These are phyloP conservation scores for Thymelicus acteon DNA, from an alignment of 2,888 invertebrate species.

Conservation along the genomic window DNA sequence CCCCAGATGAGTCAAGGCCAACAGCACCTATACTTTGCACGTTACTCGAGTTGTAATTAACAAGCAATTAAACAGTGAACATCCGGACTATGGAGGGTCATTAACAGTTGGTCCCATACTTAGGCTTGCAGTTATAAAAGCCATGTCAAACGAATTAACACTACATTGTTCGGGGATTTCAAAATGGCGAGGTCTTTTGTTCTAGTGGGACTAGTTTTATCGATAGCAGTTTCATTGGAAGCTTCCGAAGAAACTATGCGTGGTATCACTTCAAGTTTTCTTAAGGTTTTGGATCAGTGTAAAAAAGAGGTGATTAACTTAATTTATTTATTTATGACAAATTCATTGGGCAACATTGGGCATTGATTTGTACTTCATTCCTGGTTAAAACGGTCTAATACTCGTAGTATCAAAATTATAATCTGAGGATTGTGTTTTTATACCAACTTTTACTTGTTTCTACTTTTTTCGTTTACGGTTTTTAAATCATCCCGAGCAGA, in stretches of 20 bases:
- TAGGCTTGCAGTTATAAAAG: slow-evolving; percentile 28
- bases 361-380: too few species aligned
- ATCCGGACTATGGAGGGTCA: slow-evolving; percentile 13
- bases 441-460: too few species aligned
- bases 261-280: slow-evolving; percentile 59
- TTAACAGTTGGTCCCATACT: slow-evolving; percentile 15
- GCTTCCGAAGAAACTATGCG: slow-evolving; percentile 59
- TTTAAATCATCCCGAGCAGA: too few species aligned
- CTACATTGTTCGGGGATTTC: not conserved
- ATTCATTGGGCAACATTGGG: too few species aligned
- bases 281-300: slow-evolving; percentile 64
- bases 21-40: not conserved
- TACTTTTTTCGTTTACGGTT: too few species aligned
- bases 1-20: not conserved
- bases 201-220: slow-evolving; percentile 44
- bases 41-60: not conserved
- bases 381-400: too few species aligned
- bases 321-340: not conserved
- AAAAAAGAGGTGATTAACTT: slow-evolving; percentile 58
- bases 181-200: slow-evolving; percentile 34
- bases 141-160: not conserved
- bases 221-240: slow-evolving; percentile 43
- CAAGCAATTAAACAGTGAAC: slow-evolving; percentile 1
- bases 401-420: too few species aligned
- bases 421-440: too few species aligned